A percentile compares a stretch with the other conserved stretches of the same genome.
These are phyloP conservation scores for Parazoanthus darwini DNA, from an alignment of 92 coral and sea anemone species.

Conservation along the genomic window DNA sequence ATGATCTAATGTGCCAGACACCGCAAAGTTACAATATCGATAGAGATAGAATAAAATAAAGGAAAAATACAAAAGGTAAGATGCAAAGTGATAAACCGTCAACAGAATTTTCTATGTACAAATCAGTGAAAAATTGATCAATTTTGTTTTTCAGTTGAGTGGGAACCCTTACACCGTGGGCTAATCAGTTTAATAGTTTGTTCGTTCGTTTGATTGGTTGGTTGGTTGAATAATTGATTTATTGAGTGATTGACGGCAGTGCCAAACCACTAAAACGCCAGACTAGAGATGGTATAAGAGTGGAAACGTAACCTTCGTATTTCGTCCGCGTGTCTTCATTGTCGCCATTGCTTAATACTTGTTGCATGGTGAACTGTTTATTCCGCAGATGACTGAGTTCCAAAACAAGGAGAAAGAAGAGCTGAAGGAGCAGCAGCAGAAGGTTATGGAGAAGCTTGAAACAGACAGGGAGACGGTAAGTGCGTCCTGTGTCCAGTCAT, in stretches of 20 bases:
- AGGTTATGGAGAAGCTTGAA: slow-evolving; percentile 64
- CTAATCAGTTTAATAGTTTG: too few relatives aligned
- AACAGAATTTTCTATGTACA: too few relatives aligned
- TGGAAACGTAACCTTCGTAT: not conserved
- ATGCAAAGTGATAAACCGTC: too few relatives aligned
- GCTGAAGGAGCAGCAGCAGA: slow-evolving; percentile 75
- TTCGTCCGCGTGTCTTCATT: not conserved
- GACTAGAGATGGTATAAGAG: not conserved
- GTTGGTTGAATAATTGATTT: too few relatives aligned
- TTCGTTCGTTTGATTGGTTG: too few relatives aligned
- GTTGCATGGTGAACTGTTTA: not conserved
- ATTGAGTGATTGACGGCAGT: not conserved
- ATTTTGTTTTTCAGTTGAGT: too few relatives aligned
- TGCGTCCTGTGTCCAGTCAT: not conserved
- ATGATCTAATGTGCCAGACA: too few relatives aligned
- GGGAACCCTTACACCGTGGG: too few relatives aligned
- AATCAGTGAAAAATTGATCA: too few relatives aligned
- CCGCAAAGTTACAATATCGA: too few relatives aligned
- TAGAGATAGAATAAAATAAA: too few relatives aligned
- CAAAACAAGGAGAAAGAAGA: slow-evolving; percentile 90
- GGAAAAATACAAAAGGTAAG: too few relatives aligned
- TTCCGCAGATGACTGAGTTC: slow-evolving; percentile 82
- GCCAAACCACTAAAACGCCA: not conserved
- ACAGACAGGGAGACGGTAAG: slow-evolving; percentile 83
- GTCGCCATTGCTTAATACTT: not conserved